Evolutionary conservation across 37 sponge, comb jelly and placozoan genomes (phyloP).

Genomic region (Diacarnus erythraeanus): DNA sequence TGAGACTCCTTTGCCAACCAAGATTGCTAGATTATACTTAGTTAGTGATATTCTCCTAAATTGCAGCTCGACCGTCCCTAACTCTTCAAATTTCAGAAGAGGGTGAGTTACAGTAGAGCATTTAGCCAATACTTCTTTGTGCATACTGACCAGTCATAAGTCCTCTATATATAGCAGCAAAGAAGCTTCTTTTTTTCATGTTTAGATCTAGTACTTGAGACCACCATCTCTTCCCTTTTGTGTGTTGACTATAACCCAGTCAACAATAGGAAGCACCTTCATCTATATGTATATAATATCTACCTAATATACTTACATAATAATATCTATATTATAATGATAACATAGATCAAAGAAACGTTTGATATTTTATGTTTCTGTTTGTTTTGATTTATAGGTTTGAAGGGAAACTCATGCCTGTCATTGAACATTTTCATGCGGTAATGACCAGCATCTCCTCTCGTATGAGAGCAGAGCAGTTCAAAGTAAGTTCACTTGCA

Average conservation of each 20-base stretch:
- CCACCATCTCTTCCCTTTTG: too few relatives aligned
- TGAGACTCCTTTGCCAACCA: slow-evolving; percentile 84
- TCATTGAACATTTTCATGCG: slow-evolving; percentile 73
- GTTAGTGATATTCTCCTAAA: slow-evolving; percentile 92
- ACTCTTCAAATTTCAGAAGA: slow-evolving; percentile 72
- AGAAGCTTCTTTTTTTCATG: too few relatives aligned
- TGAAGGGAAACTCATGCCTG: slow-evolving; percentile 50
- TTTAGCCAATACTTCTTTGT: too few relatives aligned
- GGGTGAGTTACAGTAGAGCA: slow-evolving; percentile 78
- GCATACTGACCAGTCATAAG: too few relatives aligned
- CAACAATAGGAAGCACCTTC: too few relatives aligned
- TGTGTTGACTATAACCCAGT: too few relatives aligned
- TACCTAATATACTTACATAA: too few relatives aligned
- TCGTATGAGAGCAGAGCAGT: slow-evolving; percentile 74
- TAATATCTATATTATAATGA: too few relatives aligned
- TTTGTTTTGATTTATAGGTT: slow-evolving; percentile 44
- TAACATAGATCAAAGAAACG: too few relatives aligned
- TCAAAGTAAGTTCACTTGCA: slow-evolving; percentile 66
- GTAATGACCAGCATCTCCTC: slow-evolving; percentile 50
- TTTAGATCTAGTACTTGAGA: too few relatives aligned
- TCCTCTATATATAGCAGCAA: too few relatives aligned
- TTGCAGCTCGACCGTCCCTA: slow-evolving; percentile 58
- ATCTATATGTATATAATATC: too few relatives aligned
- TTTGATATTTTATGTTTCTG: not conserved
- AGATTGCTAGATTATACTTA: slow-evolving; percentile 89